Evolutionary conservation across 1,140 invertebrate genomes (phyloP), one percentile per base, ranked within the genome.

Genomic region (Andrena cerasifolii): DNA sequence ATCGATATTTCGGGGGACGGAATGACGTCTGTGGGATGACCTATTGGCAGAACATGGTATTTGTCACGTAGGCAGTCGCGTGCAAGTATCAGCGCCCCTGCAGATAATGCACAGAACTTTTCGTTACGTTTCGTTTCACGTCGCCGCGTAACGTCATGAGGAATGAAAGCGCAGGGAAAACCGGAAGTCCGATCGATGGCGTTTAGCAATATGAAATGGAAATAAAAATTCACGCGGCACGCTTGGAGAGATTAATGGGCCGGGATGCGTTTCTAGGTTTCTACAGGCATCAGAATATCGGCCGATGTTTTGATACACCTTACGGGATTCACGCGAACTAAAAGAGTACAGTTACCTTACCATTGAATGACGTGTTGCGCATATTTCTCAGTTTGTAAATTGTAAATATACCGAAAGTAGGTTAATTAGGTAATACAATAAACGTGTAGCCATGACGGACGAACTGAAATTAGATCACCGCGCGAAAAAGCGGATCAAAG

Each of bases 401-500:
- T 88, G 84, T 84, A 85, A 84, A 85, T 84, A 80, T 51, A 76
- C 53, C 24, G 18, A 24, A 51, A 70, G 10, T 77, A 77, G 56
- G 21, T 70, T 68, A 77, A 80, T 36, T 78, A 75, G 65, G 31
- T 51, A 78, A 78, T 68, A 85, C 21, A 56, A 70, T n/a, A 70
- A 53, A 67, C n/a, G 45, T 58, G 65, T 80, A 80, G 68, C 54
- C 78, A 92, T 92, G 90, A 86, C 88, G 36, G 91, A 91, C 2
- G 90, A 91, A 40, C 33, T 78, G 16, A 90, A 95, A 89, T 79
- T 96, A 89, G 95, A 96, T 83, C 95, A 96, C 88, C 95, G 96
- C 88, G 95, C 96, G 24, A 94, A 95, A 82, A 97, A 97, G 93
- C 94, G 97, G 75, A 97, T 98, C 70, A 96, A 95, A 87, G 97